Conservation (phyloP, 2,797 vertebrate species). For the Gobio occitaniae region DNA sequence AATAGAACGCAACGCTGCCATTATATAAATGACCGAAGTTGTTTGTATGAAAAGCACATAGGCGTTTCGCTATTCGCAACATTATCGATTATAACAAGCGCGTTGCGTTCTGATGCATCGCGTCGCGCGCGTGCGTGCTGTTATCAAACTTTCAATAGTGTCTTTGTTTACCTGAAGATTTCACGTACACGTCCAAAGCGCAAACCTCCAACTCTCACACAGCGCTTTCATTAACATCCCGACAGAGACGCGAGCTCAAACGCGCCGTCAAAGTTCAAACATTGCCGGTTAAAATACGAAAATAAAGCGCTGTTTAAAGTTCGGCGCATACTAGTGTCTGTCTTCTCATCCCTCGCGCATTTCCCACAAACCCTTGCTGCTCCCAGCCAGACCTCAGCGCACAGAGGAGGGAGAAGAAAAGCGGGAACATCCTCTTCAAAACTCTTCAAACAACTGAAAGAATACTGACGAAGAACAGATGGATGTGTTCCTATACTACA, state of each 20-base stretch:
- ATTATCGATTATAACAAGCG: neutral
- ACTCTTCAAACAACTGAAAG: neutral
- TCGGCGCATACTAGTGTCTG: neutral
- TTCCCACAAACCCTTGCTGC: conserved; percentile 40
- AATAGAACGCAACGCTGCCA: neutral
- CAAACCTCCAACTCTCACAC: neutral
- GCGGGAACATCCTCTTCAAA: conserved; percentile 9
- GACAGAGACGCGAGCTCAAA: conserved; percentile 1
- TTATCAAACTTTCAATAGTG: conserved; percentile 13
- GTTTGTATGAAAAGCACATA: neutral
- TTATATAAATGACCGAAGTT: neutral
- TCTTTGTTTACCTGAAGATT: conserved; percentile 46
- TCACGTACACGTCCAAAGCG: conserved; percentile 7
- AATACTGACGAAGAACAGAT: neutral
- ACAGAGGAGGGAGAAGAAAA: conserved; percentile 20
- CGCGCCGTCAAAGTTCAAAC: neutral
- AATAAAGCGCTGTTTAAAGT: neutral
- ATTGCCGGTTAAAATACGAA: neutral
- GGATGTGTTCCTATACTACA: neutral
- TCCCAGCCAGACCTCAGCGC: neutral
- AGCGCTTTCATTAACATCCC: neutral
- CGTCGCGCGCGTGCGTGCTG: conserved; percentile 17
- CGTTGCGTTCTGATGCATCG: conserved; percentile 15
- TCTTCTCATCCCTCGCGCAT: conserved; percentile 5
- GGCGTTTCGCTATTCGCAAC: neutral